Percentiles rank a stretch among this genome's conserved stretches.
These are phyloP conservation scores for Penelope pileata DNA, from an alignment of 2,113 vertebrate genomes.

Conservation along the genomic window DNA sequence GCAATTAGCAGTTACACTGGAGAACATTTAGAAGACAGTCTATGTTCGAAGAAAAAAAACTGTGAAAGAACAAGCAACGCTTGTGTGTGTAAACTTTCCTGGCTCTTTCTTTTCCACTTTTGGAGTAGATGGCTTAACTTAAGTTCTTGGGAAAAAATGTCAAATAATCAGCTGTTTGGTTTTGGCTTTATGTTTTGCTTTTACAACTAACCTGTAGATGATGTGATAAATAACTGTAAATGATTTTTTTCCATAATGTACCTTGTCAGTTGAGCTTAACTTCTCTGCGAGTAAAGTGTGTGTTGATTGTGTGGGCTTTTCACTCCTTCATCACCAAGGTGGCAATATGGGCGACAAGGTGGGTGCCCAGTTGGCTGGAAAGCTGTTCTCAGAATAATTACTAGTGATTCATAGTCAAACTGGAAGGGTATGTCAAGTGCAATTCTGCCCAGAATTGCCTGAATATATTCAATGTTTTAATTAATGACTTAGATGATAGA, in stretches of 20 bases:
- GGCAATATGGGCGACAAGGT: not conserved
- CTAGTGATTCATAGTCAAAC: conserved; percentile 38
- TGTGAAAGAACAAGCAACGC: not conserved
- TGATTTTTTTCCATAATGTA: not conserved
- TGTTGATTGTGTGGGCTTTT: not conserved
- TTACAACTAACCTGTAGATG: not conserved
- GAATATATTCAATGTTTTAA: conserved; percentile 63
- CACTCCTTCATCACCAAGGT: not conserved
- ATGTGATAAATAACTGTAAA: not conserved
- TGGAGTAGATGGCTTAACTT: not conserved
- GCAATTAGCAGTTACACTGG: not conserved
- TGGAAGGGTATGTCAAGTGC: conserved; percentile 34
- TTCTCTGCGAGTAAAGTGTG: not conserved
- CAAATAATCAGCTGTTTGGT: not conserved
- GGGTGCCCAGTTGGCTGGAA: conserved; percentile 5
- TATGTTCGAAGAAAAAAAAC: not conserved
- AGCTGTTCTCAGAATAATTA: conserved; percentile 14
- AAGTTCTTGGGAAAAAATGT: not conserved
- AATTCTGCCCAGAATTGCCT: conserved; percentile 34
- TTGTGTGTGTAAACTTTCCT: not conserved
- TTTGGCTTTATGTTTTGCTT: not conserved
- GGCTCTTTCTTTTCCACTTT: not conserved
- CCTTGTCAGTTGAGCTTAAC: not conserved
- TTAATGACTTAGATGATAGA: conserved; percentile 43
- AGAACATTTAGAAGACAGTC: not conserved